Evolutionary conservation across 2,113 vertebrate species (phyloP), one percentile per base, ranked within the genome.

Genomic region (Vombatus ursinus): DNA sequence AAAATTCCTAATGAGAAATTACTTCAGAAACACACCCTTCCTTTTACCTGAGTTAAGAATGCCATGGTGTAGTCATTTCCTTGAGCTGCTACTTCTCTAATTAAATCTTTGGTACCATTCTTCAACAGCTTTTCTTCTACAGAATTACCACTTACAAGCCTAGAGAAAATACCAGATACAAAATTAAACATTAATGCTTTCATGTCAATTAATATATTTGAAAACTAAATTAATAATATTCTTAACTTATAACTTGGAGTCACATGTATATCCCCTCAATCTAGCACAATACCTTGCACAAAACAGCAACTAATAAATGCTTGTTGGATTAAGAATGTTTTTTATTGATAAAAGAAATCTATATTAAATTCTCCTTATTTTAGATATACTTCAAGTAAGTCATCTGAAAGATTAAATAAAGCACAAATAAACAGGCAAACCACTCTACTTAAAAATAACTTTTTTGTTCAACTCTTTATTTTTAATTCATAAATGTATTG

Each of bases 101-200:
- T 99, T 97, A 99, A 98, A 97, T 99, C 99, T 98, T 99, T 99
- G 16, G 99, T 99, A 93, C 99, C 99, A 0, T 99, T 99, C 98
- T 99, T 99, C 97, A 99, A 96, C 90, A 99, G 98, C 94, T 99
- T 99, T 98, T 99, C 99, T 97, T 99, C 99, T 84, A 99, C 99
- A 28, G 99, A 99, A 98, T 99, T 99, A 23, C 99, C 99, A 96
- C 99, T 99, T 97, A 99, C 99, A 97, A 99, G 98, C 94, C 99
- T 99, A 93, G 52, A 93, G 31, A 84, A 77, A 68, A 77, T 47
- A 52, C 50, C 50, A 47, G 23, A 53, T 54, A 52, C 4, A 54
- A 49, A 54, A 24, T 24, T 53, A 92, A 53, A 24, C 31, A 52
- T 44, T 84, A 44, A n/a, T 44, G n/a, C 31, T 44, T 51, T 53